These are phyloP conservation scores for Dufourea novaeangliae DNA, from an alignment of 1,140 invertebrate species.

Conservation along the genomic window DNA sequence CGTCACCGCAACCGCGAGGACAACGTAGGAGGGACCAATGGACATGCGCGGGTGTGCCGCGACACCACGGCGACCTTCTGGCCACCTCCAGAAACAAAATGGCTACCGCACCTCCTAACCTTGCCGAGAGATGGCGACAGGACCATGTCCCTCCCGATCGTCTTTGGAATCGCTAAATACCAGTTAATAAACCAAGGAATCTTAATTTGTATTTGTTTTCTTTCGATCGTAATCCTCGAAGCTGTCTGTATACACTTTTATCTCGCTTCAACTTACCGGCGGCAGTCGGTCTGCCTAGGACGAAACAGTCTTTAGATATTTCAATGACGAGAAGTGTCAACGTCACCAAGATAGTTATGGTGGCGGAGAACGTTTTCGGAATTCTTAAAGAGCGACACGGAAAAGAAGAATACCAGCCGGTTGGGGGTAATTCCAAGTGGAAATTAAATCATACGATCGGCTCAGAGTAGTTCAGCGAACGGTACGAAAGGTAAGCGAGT, in stretches of 20 bases:
- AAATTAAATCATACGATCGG: background rate
- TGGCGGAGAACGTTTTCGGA: no score
- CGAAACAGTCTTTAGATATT: no score
- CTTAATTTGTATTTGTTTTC: background rate
- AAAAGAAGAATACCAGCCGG: no score
- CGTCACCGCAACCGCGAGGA: slow-evolving; percentile 55
- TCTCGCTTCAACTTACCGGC: no score
- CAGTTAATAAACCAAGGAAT: background rate
- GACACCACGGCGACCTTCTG: slow-evolving; percentile 81
- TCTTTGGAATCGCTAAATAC: background rate
- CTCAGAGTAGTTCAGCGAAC: background rate
- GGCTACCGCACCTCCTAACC: slow-evolving; percentile 73
- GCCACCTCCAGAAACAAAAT: slow-evolving; percentile 82
- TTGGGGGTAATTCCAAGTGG: no score
- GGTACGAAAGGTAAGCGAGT: background rate
- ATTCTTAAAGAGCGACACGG: no score
- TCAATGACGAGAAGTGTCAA: no score
- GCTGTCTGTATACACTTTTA: no score
- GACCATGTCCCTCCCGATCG: slow-evolving; percentile 36
- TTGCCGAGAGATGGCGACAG: slow-evolving; percentile 77
- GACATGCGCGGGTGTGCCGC: slow-evolving; percentile 82
- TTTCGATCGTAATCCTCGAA: background rate
- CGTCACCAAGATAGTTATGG: no score
- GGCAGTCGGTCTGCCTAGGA: no score
- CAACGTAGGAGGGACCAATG: slow-evolving; percentile 79